Percentiles rank a stretch among this genome's conserved stretches.
These are phyloP conservation scores for Myiothlypis coronata DNA, from an alignment of 2,797 vertebrate species.

Conservation along the genomic window DNA sequence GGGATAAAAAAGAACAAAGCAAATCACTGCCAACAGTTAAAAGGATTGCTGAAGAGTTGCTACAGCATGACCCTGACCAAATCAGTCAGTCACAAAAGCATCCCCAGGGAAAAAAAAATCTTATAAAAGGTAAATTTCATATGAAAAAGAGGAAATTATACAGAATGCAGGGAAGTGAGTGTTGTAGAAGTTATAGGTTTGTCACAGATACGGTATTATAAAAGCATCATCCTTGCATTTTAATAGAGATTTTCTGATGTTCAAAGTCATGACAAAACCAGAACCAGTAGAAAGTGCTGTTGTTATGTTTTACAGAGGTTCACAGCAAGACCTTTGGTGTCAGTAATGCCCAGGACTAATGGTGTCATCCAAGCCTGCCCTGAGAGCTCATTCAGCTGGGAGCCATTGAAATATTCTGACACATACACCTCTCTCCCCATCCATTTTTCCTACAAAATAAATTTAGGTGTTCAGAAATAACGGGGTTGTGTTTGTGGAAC, in stretches of 20 bases:
- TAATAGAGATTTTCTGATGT: not conserved
- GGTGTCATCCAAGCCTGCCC: not conserved
- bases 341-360: not conserved
- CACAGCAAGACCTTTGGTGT: not conserved
- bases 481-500: not conserved
- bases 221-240: not conserved
- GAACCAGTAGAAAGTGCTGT: not conserved
- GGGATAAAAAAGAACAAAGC: not conserved
- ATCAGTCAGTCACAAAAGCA: not conserved
- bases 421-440: not conserved
- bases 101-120: not conserved
- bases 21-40: not conserved
- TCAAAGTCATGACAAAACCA: not conserved
- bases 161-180: not conserved
- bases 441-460: not conserved
- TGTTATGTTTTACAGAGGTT: not conserved
- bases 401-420: not conserved
- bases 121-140: not conserved
- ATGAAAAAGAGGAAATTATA: not conserved
- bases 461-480: not conserved
- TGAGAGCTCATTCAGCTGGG: rapidly evolving
- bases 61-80: not conserved
- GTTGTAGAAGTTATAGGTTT: not conserved
- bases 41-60: not conserved
- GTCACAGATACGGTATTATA: not conserved